These are phyloP conservation scores for Phyto melanocephala DNA, from an alignment of 2,888 invertebrate genomes.

Conservation along the genomic window DNA sequence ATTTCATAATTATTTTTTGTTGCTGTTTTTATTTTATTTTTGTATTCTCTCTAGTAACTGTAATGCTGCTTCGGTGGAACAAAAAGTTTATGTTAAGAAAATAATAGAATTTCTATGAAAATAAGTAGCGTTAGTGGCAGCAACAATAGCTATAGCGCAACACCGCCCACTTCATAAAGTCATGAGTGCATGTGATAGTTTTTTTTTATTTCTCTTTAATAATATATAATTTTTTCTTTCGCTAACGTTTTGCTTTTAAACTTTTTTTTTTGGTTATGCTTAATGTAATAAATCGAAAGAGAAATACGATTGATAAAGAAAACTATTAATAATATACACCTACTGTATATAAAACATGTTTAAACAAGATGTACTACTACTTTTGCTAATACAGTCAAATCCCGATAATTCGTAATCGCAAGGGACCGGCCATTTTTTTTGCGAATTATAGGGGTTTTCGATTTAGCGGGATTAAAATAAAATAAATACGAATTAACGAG, in stretches of 20 bases:
- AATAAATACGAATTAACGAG: too few relatives aligned
- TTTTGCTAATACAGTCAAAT: too few relatives aligned
- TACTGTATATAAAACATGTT: not conserved
- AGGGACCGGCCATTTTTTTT: too few relatives aligned
- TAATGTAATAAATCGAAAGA: constrained; percentile 2
- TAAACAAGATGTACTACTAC: too few relatives aligned
- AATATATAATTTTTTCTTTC: constrained; percentile 37
- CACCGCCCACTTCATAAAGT: constrained; percentile 46
- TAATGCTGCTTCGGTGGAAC: constrained; percentile 36
- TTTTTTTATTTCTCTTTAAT: constrained; percentile 36
- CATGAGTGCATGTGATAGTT: constrained; percentile 50
- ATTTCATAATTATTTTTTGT: constrained; percentile 55
- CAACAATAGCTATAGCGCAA: not conserved
- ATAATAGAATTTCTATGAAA: not conserved
- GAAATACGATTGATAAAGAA: constrained; percentile 1
- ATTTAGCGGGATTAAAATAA: too few relatives aligned
- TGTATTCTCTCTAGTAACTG: not conserved
- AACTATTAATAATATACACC: constrained; percentile 35
- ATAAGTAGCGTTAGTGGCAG: constrained; percentile 1
- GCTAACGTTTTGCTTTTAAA: not conserved
- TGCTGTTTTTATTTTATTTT: not conserved
- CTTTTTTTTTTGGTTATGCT: not conserved
- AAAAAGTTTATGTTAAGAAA: not conserved
- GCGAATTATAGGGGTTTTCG: too few relatives aligned
- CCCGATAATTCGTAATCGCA: too few relatives aligned